Evolutionary conservation across 2,888 invertebrate species (phyloP), one percentile per base, ranked within the genome.

Genomic region (Nezara viridula): DNA sequence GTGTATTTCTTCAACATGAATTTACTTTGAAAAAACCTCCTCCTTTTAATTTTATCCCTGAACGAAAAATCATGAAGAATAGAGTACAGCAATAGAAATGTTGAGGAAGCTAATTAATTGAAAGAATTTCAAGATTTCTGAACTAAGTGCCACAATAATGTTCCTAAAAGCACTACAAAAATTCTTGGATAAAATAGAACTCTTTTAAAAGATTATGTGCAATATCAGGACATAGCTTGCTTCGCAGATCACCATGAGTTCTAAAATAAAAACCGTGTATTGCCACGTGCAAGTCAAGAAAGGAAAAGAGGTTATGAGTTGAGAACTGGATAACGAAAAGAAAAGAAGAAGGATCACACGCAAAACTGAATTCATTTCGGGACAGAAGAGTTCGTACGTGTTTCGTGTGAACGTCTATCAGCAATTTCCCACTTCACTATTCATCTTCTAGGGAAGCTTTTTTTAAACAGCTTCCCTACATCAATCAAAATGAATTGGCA

Each of bases 311-410:
- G 66, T 73, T 73, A 9, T 24, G 66, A 3, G 32, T 73, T 32
- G 66, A 37, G 66, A 73, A 73, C 32, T 32, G 66, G 66, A 73
- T 73, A 37, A 73, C 32, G 66, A 73, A 73, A 73, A 73, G 32
- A 73, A 19, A 73, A 73, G 37, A 73, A 9, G 66, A 37, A 19
- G 66, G 66, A 73, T 73, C 66, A 73, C 66, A 73, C 66, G 66
- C 32, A 73, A 73, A 37, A 73, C 66, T 73, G 32, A 32, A 73
- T 73, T 37, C 66, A 73, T 73, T 73, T 73, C 66, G 6, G 60
- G 6, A 0, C 27, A 14, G 10, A 60, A 60, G 5, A 27, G 27
- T 60, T 60, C 60, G 14, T 60, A 60, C 60, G 27, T 27, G 66
- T 66, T 66, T 66, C 66, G 66, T 73, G 66, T 73, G 66, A 73